Percentiles rank a stretch among this genome's conserved stretches.
These are phyloP conservation scores for Exephanes ischioxanthus DNA, from an alignment of 2,888 invertebrate genomes.

Conservation along the genomic window DNA sequence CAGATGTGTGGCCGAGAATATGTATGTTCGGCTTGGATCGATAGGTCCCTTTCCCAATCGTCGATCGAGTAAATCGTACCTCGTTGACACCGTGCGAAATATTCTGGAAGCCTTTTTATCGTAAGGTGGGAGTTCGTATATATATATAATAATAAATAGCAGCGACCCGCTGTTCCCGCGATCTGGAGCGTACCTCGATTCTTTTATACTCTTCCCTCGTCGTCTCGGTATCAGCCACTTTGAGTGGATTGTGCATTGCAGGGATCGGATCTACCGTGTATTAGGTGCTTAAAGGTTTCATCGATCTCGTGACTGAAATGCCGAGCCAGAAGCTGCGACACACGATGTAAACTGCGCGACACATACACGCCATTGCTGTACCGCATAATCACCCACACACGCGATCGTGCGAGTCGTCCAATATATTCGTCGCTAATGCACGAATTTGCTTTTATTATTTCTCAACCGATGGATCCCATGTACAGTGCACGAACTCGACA, in stretches of 20 bases:
- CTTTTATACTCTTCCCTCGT: slow-evolving; percentile 48
- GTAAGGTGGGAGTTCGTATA: not conserved
- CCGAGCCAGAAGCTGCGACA: slow-evolving; percentile 18
- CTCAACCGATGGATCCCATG: slow-evolving; percentile 28
- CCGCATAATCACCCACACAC: not conserved
- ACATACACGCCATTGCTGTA: not conserved
- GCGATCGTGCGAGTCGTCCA: slow-evolving; percentile 16
- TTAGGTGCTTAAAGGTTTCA: slow-evolving; percentile 67
- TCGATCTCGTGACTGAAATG: slow-evolving; percentile 68
- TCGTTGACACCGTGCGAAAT: slow-evolving; percentile 57
- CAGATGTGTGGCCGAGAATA: not conserved
- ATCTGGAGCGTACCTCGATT: slow-evolving; percentile 58
- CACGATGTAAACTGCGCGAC: slow-evolving; percentile 22
- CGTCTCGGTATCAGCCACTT: slow-evolving; percentile 39
- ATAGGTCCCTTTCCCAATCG: slow-evolving; percentile 46
- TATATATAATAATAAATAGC: slow-evolving; percentile 19
- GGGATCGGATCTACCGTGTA: slow-evolving; percentile 47
- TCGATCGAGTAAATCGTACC: slow-evolving; percentile 13
- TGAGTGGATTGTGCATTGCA: slow-evolving; percentile 46
- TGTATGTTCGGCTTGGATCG: not conserved
- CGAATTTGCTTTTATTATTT: slow-evolving; percentile 39
- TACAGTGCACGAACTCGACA: not conserved
- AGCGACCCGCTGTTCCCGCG: slow-evolving; percentile 47
- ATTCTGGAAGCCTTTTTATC: slow-evolving; percentile 21
- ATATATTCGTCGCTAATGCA: slow-evolving; percentile 25